A percentile compares a stretch with the other conserved stretches of the same genome.
These are phyloP conservation scores for Sturnus vulgaris DNA, from an alignment of 2,113 vertebrate genomes.

Conservation along the genomic window DNA sequence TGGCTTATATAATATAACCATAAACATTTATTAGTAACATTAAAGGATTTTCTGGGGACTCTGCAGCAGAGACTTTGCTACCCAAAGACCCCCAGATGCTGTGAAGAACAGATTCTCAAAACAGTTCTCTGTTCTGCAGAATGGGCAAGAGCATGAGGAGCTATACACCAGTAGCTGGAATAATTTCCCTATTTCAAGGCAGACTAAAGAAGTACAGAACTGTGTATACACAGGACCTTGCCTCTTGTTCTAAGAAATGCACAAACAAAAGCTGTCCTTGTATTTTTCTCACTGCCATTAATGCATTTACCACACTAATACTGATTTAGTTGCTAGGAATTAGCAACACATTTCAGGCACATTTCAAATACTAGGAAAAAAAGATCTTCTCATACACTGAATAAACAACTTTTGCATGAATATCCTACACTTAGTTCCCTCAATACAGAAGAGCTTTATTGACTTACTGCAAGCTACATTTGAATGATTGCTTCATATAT, in stretches of 20 bases:
- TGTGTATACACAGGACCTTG: background rate
- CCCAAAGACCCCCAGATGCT: background rate
- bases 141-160: background rate
- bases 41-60: background rate
- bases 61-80: background rate
- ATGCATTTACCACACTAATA: background rate
- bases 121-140: background rate
- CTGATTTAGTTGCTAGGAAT: background rate
- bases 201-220: background rate
- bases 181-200: background rate
- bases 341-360: slow-evolving; percentile 8
- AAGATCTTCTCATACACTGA: background rate
- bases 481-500: slow-evolving; percentile 67
- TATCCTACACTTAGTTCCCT: slow-evolving; percentile 40
- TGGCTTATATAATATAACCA: background rate
- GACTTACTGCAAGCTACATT: slow-evolving; percentile 60
- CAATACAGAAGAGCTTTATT: slow-evolving; percentile 51
- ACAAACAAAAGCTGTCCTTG: background rate
- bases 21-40: background rate
- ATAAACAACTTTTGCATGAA: slow-evolving; percentile 55
- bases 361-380: slow-evolving; percentile 35
- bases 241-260: background rate
- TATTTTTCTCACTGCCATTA: background rate
- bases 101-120: background rate
- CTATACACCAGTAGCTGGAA: background rate